Conservation (phyloP, 2,113 vertebrate species). For the Morone chrysops region DNA sequence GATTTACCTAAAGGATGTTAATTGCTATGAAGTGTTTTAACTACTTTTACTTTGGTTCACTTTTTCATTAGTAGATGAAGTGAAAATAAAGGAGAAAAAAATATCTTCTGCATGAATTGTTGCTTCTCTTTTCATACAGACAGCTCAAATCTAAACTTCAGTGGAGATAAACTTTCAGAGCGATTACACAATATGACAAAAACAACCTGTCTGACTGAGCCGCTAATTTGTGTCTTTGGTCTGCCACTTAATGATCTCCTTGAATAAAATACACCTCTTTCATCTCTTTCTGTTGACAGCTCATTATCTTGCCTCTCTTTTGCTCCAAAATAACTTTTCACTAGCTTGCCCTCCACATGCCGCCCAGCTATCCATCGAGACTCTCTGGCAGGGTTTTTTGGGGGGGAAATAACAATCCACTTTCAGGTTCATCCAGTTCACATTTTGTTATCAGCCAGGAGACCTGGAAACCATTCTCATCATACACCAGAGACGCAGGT, state of each 20-base stretch:
- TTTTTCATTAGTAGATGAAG: not conserved
- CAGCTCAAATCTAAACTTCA: not conserved
- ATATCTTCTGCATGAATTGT: not conserved
- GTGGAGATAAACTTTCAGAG: not conserved
- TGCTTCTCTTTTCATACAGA: constrained; percentile 17
- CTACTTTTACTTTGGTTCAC: constrained; percentile 40
- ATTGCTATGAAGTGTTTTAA: not conserved
- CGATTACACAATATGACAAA: constrained; percentile 18
- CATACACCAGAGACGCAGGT: not conserved
- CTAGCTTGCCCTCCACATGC: constrained; percentile 1
- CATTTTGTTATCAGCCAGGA: not conserved
- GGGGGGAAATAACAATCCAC: not conserved
- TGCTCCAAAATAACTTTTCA: constrained; percentile 38
- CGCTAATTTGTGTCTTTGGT: constrained; percentile 63
- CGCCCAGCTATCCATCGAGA: not conserved
- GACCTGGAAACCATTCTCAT: not conserved
- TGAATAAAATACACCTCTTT: constrained; percentile 28
- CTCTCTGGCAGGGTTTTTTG: not conserved
- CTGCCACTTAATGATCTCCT: constrained; percentile 36
- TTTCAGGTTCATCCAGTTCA: constrained; percentile 32
- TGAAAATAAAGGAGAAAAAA: constrained; percentile 13
- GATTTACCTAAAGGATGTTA: not conserved
- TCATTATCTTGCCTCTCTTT: constrained; percentile 31
- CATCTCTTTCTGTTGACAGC: constrained; percentile 34
- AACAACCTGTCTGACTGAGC: constrained; percentile 33